Evolutionary conservation across 2,113 vertebrate species (phyloP).

Genomic region (Larimichthys crocea): DNA sequence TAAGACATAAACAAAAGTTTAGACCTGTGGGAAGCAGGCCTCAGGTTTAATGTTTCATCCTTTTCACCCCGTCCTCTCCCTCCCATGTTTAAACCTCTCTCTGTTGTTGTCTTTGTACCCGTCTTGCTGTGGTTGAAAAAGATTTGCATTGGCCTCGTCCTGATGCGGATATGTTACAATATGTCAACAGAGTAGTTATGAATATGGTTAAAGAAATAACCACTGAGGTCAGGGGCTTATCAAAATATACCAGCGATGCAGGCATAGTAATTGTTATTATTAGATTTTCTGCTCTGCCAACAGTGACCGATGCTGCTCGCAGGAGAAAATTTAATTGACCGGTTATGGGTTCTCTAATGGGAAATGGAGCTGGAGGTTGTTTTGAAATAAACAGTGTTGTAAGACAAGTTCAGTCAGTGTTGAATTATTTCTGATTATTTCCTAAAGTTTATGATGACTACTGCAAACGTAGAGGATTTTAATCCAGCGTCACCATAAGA

Average conservation of each 20-base stretch:
- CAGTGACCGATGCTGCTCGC: constrained; percentile 47
- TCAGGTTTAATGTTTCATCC: constrained; percentile 47
- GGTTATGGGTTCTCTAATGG: constrained; percentile 46
- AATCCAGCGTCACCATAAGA: background rate
- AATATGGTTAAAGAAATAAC: constrained; percentile 29
- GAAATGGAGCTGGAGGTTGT: constrained; percentile 36
- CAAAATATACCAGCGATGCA: constrained; percentile 48
- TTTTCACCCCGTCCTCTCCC: background rate
- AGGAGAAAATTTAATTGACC: constrained; percentile 60
- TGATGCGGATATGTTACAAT: constrained; percentile 20
- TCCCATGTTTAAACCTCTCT: background rate
- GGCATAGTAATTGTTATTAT: constrained; percentile 58
- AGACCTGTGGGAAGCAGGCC: constrained; percentile 21
- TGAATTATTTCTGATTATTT: background rate
- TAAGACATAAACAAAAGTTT: constrained; percentile 1
- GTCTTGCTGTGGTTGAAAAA: constrained; percentile 8
- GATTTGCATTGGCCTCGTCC: constrained; percentile 8
- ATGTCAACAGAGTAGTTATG: constrained; percentile 26
- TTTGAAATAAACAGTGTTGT: constrained; percentile 37
- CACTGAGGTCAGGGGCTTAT: constrained; percentile 40
- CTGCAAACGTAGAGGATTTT: background rate
- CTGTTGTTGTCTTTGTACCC: background rate
- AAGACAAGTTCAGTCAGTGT: background rate
- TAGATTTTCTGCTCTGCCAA: constrained; percentile 55
- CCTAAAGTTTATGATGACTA: background rate